phyloP scores from a whole-genome alignment of 2,113 vertebrate species.

The Chloebia gouldiae region DNA sequence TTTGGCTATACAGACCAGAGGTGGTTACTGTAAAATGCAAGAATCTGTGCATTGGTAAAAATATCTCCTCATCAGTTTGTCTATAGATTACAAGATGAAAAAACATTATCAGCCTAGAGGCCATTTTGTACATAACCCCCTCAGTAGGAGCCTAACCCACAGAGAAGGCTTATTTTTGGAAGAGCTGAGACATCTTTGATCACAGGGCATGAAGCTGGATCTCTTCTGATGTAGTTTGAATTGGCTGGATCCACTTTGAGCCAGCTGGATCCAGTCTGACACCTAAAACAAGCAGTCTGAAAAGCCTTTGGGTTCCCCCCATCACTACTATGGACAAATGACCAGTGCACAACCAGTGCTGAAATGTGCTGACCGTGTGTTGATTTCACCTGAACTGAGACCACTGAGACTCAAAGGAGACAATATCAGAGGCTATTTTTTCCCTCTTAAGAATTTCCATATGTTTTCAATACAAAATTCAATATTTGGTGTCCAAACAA shows the following conservation, averaged over 20 bases:
- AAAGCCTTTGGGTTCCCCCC: neutral
- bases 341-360: neutral
- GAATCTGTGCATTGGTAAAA: neutral
- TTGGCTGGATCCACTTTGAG: neutral
- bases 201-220: neutral
- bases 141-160: neutral
- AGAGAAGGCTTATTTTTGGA: neutral
- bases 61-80: neutral
- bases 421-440: neutral
- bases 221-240: neutral
- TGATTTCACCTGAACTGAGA: neutral
- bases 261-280: accelerated
- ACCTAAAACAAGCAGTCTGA: neutral
- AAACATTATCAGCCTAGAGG: neutral
- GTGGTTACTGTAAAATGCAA: neutral
- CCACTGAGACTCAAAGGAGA: neutral
- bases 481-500: neutral
- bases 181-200: neutral
- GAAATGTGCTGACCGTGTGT: neutral
- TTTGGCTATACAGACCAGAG: neutral
- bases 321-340: neutral
- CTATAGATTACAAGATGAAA: neutral
- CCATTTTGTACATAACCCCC: neutral
- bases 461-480: neutral
- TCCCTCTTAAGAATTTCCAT: neutral